phyloP scores from a whole-genome alignment of 2,888 invertebrate genomes.

The Pyrocoelia pectoralis region DNA sequence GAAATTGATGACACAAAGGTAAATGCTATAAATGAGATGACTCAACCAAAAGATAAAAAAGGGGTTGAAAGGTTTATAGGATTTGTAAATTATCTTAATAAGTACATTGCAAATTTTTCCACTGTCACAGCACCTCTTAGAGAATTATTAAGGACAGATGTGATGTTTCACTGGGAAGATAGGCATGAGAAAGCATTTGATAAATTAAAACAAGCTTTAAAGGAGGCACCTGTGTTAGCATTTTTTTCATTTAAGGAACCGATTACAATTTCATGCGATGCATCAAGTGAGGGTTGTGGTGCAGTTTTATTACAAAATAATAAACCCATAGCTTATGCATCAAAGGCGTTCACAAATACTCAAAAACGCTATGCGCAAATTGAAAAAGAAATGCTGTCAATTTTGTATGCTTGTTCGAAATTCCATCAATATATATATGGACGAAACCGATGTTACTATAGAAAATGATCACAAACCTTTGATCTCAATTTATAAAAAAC shows the following conservation, averaged over 20 bases:
- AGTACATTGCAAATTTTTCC: conserved; percentile 2
- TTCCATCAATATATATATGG: not conserved
- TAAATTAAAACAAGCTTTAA: conserved; percentile 2
- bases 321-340: not conserved
- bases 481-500: not conserved
- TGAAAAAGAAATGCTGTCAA: conserved; percentile 6
- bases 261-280: not conserved
- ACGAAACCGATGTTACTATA: not conserved
- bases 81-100: conserved; percentile 2
- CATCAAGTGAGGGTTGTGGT: not conserved
- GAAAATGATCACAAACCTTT: conserved; percentile 6
- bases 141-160: not conserved
- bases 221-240: not conserved
- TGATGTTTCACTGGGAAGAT: not conserved
- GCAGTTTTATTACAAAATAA: conserved; percentile 11
- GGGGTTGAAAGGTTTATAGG: not conserved
- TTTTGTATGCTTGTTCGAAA: not conserved
- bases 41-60: conserved; percentile 6
- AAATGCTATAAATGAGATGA: conserved; percentile 19
- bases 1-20: not conserved
- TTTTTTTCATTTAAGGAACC: not conserved
- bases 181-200: not conserved
- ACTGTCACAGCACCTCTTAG: not conserved
- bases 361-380: conserved; percentile 11
- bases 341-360: conserved; percentile 6